Percentiles rank a stretch among this genome's conserved stretches.
phyloP scores from a whole-genome alignment of 2,888 invertebrate species.

The Oscheius sp. region DNA sequence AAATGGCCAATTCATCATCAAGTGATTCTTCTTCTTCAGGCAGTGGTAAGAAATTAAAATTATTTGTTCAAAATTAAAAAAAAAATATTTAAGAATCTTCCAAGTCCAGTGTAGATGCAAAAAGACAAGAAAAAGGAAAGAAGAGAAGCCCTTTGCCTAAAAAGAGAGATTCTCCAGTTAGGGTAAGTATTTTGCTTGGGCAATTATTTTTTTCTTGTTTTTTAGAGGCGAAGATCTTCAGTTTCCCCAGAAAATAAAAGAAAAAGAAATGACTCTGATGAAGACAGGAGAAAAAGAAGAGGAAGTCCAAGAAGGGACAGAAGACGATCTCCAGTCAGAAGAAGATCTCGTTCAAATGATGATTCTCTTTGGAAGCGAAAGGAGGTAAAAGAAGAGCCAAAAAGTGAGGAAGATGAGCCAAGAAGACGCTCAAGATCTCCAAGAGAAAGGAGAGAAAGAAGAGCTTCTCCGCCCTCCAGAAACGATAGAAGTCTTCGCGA shows the following conservation, averaged over 20 bases:
- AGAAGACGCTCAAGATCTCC: conserved; percentile 7
- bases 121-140: background rate
- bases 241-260: too few species aligned
- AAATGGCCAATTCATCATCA: background rate
- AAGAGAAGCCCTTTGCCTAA: background rate
- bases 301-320: background rate
- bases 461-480: background rate
- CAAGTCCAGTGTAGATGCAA: background rate
- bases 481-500: conserved; percentile 8
- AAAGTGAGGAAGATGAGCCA: background rate
- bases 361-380: background rate
- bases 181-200: background rate
- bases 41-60: too few species aligned
- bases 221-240: too few species aligned
- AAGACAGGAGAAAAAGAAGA: background rate
- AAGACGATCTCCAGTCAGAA: background rate
- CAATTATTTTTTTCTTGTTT: background rate
- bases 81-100: background rate
- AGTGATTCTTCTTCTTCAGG: background rate
- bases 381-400: conserved; percentile 12
- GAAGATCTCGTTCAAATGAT: background rate
- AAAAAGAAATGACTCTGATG: too few species aligned
- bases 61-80: too few species aligned
- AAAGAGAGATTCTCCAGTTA: background rate
- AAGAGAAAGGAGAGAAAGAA: conserved; percentile 12